Conservation (phyloP, 1,140 invertebrate species). For the Heterodera carotae region DNA sequence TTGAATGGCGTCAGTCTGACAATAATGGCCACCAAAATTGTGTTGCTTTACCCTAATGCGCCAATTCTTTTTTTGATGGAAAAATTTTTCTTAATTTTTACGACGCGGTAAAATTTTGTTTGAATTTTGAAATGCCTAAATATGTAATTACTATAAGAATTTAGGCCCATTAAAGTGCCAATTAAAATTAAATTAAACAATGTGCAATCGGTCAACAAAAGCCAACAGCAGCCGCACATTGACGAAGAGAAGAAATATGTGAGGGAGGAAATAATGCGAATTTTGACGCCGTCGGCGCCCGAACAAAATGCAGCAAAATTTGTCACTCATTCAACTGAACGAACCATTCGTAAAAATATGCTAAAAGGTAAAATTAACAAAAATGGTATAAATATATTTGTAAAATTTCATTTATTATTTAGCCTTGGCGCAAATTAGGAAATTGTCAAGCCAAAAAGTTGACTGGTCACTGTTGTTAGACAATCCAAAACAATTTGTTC, state of each 20-base stretch:
- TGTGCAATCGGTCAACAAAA: too few relatives aligned
- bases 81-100: slow-evolving; percentile 66
- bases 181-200: not conserved
- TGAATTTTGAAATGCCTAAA: not conserved
- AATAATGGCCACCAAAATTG: slow-evolving; percentile 13
- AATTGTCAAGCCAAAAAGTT: not conserved
- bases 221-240: too few relatives aligned
- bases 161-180: not conserved
- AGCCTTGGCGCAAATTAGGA: not conserved
- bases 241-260: not conserved
- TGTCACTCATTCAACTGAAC: not conserved
- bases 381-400: not conserved
- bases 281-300: slow-evolving; percentile 7
- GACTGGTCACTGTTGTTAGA: not conserved
- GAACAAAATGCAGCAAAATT: slow-evolving; percentile 24
- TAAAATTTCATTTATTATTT: not conserved
- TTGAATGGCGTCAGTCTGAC: slow-evolving; percentile 71
- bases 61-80: slow-evolving; percentile 63
- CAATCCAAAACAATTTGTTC: not conserved
- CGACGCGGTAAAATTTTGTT: not conserved
- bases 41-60: slow-evolving; percentile 9
- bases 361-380: not conserved
- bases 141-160: too few relatives aligned
- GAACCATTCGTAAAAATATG: slow-evolving; percentile 15
- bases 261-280: not conserved